Conservation (phyloP, 2,888 invertebrate genomes). For the Nemoura dubitans region DNA sequence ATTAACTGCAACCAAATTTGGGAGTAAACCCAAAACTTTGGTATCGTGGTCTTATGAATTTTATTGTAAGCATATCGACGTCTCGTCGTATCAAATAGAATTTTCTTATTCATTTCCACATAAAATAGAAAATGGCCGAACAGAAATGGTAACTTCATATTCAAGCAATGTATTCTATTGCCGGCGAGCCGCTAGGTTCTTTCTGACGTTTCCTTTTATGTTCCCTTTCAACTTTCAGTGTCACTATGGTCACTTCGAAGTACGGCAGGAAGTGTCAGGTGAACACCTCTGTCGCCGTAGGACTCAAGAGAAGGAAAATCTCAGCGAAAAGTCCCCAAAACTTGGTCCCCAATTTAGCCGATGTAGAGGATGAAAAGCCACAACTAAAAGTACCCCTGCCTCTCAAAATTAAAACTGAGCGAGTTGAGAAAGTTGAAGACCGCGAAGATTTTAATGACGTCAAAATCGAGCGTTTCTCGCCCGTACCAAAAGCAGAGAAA, state of each 20-base stretch:
- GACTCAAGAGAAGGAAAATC: background rate
- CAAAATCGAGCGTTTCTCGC: background rate
- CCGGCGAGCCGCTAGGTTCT: no score
- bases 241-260: slow-evolving; percentile 47
- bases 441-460: background rate
- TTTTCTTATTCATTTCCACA: no score
- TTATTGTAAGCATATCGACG: no score
- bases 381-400: background rate
- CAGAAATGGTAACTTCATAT: no score
- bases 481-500: background rate
- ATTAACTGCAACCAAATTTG: no score
- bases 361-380: background rate
- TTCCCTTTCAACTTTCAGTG: background rate
- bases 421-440: background rate
- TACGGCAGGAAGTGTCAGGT: slow-evolving; percentile 47
- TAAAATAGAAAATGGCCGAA: no score
- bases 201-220: no score
- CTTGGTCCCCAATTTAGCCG: background rate
- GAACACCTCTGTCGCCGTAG: slow-evolving; percentile 34
- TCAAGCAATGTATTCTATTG: no score
- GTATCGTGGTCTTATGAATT: no score
- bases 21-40: no score
- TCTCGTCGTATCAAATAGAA: no score
- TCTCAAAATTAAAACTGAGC: background rate
- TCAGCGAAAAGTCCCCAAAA: background rate